Conservation (phyloP, 2,113 vertebrate genomes). For the Macaca mulatta region DNA sequence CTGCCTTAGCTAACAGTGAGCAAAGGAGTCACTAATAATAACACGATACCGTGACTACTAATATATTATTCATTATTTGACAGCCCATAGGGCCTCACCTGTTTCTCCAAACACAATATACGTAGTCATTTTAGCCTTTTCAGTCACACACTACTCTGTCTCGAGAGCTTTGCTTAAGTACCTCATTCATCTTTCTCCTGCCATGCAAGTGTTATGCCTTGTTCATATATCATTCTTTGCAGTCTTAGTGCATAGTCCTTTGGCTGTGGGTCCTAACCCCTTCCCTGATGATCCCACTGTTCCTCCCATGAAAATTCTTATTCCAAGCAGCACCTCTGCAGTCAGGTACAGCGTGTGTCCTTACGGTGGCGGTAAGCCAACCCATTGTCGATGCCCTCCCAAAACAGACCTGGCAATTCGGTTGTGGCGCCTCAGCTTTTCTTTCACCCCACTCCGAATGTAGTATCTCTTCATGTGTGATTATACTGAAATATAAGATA, state of each 20-base stretch:
- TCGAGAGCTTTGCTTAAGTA: slow-evolving; percentile 66
- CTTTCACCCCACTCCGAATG: background rate
- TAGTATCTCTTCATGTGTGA: background rate
- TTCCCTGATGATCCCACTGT: background rate
- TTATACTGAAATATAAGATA: background rate
- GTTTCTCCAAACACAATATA: slow-evolving; percentile 48
- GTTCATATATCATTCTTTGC: slow-evolving; percentile 58
- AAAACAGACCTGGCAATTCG: background rate
- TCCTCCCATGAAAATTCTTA: slow-evolving; percentile 45
- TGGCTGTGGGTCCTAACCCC: background rate
- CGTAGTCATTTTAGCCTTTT: slow-evolving; percentile 48
- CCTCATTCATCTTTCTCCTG: slow-evolving; percentile 72
- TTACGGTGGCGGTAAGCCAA: background rate
- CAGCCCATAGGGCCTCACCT: slow-evolving; percentile 49
- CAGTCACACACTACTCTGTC: background rate
- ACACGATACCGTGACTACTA: background rate
- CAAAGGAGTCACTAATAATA: slow-evolving; percentile 55
- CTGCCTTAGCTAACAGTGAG: slow-evolving; percentile 44
- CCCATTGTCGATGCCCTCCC: background rate
- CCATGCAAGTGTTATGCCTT: slow-evolving; percentile 38
- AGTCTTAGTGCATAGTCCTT: slow-evolving; percentile 43
- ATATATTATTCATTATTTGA: slow-evolving; percentile 62
- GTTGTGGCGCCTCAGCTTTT: background rate
- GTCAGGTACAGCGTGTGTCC: background rate
- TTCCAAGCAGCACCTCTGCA: slow-evolving; percentile 28